phyloP scores from a whole-genome alignment of 1,140 invertebrate genomes.

The Drusus annulatus region DNA sequence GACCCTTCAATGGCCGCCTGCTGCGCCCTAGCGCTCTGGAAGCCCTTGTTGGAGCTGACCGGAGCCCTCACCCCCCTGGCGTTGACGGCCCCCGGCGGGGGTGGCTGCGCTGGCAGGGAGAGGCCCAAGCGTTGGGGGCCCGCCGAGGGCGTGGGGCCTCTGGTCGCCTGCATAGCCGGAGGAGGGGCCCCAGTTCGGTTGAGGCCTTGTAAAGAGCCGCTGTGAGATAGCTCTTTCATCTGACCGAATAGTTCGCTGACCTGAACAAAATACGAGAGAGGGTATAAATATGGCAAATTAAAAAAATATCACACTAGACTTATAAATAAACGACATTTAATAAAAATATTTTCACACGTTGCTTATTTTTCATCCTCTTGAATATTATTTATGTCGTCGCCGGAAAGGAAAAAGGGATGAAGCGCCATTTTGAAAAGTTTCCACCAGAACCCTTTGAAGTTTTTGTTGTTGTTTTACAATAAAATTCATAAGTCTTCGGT shows the following conservation, averaged over 20 bases:
- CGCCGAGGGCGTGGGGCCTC: conserved; percentile 57
- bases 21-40: conserved; percentile 38
- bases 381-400: no score
- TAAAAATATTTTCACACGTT: no score
- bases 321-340: no score
- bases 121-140: conserved; percentile 41
- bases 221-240: conserved; percentile 78
- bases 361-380: no score
- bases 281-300: no score
- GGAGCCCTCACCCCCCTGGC: conserved; percentile 61
- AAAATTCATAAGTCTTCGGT: no score
- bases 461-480: no score
- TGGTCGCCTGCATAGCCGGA: conserved; percentile 54
- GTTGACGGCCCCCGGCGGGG: conserved; percentile 58
- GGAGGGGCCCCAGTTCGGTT: conserved; percentile 34
- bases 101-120: conserved; percentile 56
- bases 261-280: conserved; percentile 66
- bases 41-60: conserved; percentile 63
- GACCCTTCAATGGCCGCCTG: conserved; percentile 27
- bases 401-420: no score
- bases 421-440: no score
- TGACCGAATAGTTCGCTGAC: conserved; percentile 79
- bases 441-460: no score
- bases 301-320: no score
- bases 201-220: conserved; percentile 55